Conservation (phyloP, 1,140 invertebrate genomes). For the Drosophila dunni region DNA sequence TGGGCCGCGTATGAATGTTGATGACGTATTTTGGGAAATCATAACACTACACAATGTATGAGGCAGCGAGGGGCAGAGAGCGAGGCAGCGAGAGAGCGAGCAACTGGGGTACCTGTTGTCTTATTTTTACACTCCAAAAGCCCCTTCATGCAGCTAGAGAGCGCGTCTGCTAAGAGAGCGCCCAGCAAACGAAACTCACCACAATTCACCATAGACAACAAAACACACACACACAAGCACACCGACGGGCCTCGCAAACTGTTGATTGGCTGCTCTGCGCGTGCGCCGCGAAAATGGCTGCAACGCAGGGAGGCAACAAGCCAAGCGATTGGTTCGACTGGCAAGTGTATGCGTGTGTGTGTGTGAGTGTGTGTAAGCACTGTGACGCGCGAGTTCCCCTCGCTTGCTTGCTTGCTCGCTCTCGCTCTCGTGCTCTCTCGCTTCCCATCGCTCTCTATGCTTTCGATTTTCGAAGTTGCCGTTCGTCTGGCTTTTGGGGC, state of each 20-base stretch:
- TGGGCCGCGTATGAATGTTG: conserved; percentile 67
- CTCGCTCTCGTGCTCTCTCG: conserved; percentile 1
- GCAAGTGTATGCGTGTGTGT: conserved; percentile 14
- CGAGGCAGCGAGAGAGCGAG: neutral
- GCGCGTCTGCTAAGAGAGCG: conserved; percentile 28
- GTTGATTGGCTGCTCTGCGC: conserved; percentile 84
- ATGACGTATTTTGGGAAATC: conserved; percentile 82
- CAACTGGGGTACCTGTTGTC: conserved; percentile 74
- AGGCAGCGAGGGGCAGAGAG: neutral
- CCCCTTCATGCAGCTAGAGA: conserved; percentile 28
- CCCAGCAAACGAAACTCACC: conserved; percentile 34
- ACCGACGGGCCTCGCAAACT: conserved; percentile 74
- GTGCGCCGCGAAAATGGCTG: conserved; percentile 84
- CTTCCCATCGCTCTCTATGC: conserved; percentile 7
- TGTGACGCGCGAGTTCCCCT: conserved; percentile 73
- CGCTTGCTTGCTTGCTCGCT: conserved; percentile 24
- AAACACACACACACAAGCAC: conserved; percentile 2
- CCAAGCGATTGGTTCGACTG: conserved; percentile 68
- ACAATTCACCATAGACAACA: conserved; percentile 26
- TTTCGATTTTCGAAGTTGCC: conserved; percentile 63
- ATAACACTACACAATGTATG: conserved; percentile 61
- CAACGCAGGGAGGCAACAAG: conserved; percentile 76
- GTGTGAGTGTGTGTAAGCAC: conserved; percentile 9
- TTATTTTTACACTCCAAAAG: conserved; percentile 69
- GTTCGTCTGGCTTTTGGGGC: conserved; percentile 52